Evolutionary conservation across 2,888 invertebrate species (phyloP).

Genomic region (Pogonocherus hispidulus): DNA sequence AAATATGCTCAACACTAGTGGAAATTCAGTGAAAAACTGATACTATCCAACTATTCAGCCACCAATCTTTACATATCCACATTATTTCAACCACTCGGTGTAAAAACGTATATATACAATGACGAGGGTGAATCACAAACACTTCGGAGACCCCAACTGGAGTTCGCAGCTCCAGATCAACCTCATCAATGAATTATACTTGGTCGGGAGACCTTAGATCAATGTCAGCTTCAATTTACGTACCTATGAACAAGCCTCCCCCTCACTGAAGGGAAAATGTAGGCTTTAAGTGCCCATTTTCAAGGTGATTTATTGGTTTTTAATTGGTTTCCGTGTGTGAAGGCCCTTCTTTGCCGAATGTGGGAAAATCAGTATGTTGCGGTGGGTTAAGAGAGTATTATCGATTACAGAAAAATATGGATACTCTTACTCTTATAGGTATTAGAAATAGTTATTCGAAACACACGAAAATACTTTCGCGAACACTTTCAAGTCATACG

Average conservation of each 20-base stretch:
- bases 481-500: too few species aligned
- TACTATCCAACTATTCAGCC: too few species aligned
- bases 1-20: too few species aligned
- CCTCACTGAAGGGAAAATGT: conserved; percentile 35
- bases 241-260: conserved; percentile 40
- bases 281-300: conserved; percentile 47
- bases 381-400: conserved; percentile 25
- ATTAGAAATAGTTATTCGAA: too few species aligned
- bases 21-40: too few species aligned
- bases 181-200: conserved; percentile 44
- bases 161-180: conserved; percentile 4
- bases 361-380: conserved; percentile 23
- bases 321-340: conserved; percentile 51
- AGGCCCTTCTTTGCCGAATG: conserved; percentile 27
- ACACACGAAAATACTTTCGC: too few species aligned
- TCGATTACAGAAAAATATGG: too few species aligned
- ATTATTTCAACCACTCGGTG: not conserved
- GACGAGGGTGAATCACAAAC: conserved; percentile 25
- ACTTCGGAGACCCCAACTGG: conserved; percentile 10
- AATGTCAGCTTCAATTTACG: conserved; percentile 57
- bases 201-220: conserved; percentile 53
- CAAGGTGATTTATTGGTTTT: conserved; percentile 56
- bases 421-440: too few species aligned
- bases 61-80: not conserved
- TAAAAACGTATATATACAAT: conserved; percentile 10